These are phyloP conservation scores for Dipodomys stephensi DNA, from an alignment of 2,113 vertebrate species.

Conservation along the genomic window DNA sequence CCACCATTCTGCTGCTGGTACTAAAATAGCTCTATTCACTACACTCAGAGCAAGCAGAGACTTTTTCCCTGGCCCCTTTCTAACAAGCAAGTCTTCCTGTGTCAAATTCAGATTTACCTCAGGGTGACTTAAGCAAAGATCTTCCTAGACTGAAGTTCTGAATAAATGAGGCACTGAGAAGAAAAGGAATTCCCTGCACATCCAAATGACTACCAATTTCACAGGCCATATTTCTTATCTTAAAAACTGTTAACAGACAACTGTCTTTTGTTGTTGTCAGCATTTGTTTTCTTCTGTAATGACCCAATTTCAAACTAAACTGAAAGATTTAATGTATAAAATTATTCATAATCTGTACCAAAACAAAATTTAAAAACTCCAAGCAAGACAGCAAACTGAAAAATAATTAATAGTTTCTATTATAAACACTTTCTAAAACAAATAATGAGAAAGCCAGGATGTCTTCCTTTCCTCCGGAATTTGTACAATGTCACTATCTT, in stretches of 20 bases:
- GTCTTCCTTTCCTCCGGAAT: neutral
- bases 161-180: neutral
- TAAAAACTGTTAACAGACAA: neutral
- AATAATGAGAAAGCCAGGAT: neutral
- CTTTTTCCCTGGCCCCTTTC: neutral
- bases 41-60: neutral
- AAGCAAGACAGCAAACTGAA: neutral
- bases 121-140: neutral
- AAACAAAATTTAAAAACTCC: neutral
- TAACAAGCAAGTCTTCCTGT: neutral
- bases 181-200: neutral
- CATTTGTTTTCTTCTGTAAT: neutral
- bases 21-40: neutral
- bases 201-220: neutral
- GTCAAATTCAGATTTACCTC: conserved; percentile 24
- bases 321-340: neutral
- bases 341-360: neutral
- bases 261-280: neutral
- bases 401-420: neutral
- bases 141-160: neutral
- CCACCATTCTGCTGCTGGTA: neutral
- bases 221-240: neutral
- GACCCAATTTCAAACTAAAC: neutral
- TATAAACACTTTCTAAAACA: conserved; percentile 25
- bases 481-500: neutral